Conservation (phyloP, 2,113 vertebrate species). For the Macaca mulatta region DNA sequence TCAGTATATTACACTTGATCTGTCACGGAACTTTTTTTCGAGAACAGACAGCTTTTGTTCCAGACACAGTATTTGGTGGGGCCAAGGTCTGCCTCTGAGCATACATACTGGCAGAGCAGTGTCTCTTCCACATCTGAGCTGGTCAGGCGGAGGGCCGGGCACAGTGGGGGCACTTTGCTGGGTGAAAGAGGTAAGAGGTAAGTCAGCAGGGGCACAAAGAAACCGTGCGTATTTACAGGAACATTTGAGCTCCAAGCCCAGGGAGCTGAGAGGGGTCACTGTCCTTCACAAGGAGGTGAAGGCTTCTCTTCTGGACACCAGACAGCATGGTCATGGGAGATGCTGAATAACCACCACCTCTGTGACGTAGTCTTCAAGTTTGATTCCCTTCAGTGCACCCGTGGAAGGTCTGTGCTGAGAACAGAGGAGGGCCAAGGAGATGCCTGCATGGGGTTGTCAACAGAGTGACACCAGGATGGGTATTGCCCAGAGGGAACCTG, state of each 20-base stretch:
- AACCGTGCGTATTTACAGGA: rapidly evolving
- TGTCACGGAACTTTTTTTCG: rapidly evolving
- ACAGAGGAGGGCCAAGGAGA: background rate
- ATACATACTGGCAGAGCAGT: rapidly evolving
- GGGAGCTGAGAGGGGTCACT: background rate
- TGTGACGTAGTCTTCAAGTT: rapidly evolving
- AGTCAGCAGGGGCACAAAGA: background rate
- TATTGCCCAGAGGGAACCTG: too few relatives aligned
- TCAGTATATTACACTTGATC: background rate
- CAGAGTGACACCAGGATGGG: rapidly evolving
- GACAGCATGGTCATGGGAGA: rapidly evolving
- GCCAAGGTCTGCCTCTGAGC: rapidly evolving
- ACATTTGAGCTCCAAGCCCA: rapidly evolving
- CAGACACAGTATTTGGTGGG: rapidly evolving
- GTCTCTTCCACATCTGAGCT: rapidly evolving
- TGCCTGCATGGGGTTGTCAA: rapidly evolving
- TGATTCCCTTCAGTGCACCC: rapidly evolving
- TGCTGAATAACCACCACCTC: rapidly evolving
- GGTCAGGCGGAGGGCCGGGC: rapidly evolving
- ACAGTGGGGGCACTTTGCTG: background rate
- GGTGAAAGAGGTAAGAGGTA: background rate
- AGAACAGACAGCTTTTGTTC: background rate
- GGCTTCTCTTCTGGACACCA: rapidly evolving
- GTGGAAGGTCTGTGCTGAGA: background rate
- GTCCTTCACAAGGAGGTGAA: background rate